Percentiles rank a stretch among this genome's conserved stretches.
These are phyloP conservation scores for Lathronympha strigana DNA, from an alignment of 2,888 invertebrate genomes.

Conservation along the genomic window DNA sequence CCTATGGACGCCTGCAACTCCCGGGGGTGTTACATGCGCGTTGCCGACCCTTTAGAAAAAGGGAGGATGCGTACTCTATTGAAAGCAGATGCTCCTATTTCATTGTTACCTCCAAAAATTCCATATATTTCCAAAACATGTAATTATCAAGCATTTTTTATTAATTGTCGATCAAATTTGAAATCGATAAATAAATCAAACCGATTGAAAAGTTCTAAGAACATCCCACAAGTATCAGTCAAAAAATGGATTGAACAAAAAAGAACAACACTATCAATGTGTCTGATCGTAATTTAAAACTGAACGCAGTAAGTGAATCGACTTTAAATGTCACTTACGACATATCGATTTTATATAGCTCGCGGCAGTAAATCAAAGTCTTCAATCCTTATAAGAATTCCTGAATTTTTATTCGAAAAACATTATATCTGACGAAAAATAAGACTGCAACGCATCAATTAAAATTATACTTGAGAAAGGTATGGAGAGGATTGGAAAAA, in stretches of 20 bases:
- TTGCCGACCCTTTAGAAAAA: no score
- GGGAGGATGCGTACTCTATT: no score
- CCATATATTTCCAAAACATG: background rate
- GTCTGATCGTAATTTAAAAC: constrained; percentile 22
- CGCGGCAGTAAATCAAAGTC: constrained; percentile 66
- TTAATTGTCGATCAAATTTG: constrained; percentile 31
- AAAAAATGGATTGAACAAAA: constrained; percentile 26
- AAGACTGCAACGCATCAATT: constrained; percentile 74
- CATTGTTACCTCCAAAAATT: background rate
- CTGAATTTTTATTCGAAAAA: constrained; percentile 62
- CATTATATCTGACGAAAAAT: constrained; percentile 75
- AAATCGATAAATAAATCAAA: constrained; percentile 38
- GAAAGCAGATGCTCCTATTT: no score
- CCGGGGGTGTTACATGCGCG: no score
- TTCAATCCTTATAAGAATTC: constrained; percentile 55
- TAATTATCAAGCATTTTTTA: constrained; percentile 13
- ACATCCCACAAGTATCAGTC: constrained; percentile 36
- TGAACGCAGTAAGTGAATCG: background rate
- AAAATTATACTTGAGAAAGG: constrained; percentile 63
- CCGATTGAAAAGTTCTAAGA: constrained; percentile 34
- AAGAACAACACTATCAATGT: constrained; percentile 33
- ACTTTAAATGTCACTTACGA: background rate
- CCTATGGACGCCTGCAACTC: no score
- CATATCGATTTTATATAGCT: constrained; percentile 49
- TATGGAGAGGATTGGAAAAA: constrained; percentile 28